Base-by-base conservation (phyloP, 2,797 vertebrate species). In the Alca torda region DNA sequence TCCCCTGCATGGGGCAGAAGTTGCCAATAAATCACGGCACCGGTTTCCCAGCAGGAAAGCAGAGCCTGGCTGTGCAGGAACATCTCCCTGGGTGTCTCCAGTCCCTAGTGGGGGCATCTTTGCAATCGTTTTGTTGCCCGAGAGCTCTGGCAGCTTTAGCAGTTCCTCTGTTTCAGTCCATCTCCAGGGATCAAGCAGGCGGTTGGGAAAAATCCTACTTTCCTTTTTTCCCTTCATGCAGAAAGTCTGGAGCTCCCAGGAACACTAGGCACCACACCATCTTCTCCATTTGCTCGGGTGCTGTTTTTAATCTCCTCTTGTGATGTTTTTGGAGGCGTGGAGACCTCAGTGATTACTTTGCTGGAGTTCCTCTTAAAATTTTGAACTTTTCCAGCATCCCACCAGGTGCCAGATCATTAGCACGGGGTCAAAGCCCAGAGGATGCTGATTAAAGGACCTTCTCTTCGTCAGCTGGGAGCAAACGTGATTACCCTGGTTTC, bases 281-380 rank as follows among this genome's bases (percentile, higher is more conserved):
- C 51, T 35, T 13, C 65, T 13, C 20, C 30, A 19, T 11, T 65
- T 28, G 2, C 56, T 50, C 25, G 1, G 20, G 19, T 31, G 28
- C 60, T 30, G 46, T 1, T 65, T 70, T 86, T 12, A 14, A 67
- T 57, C 56, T 69, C 41, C 16, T 72, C 56, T 21, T 15, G 48
- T 39, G 75, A 11, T 0, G 0, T 41, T 45, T 74, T 51, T 0
- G 0, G 41, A 35, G 51, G 24, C 2, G 9, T 28, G 64, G 41
- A 75, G 41, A 82, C 39, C 35, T 28, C 63, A 46, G 5, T 4
- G 2, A 25, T 20, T 19, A 18, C 48, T 89, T 84, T 51, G 25
- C 67, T 81, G 57, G 35, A 68, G 26, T 85, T 87, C 31, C 59
- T 76, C 63, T 76, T 51, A 30, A 79, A 54, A 53, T 21, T 4